Evolutionary conservation across 2,797 vertebrate genomes (phyloP), one percentile per base, ranked within the genome.

Genomic region (Myripristis murdjan): DNA sequence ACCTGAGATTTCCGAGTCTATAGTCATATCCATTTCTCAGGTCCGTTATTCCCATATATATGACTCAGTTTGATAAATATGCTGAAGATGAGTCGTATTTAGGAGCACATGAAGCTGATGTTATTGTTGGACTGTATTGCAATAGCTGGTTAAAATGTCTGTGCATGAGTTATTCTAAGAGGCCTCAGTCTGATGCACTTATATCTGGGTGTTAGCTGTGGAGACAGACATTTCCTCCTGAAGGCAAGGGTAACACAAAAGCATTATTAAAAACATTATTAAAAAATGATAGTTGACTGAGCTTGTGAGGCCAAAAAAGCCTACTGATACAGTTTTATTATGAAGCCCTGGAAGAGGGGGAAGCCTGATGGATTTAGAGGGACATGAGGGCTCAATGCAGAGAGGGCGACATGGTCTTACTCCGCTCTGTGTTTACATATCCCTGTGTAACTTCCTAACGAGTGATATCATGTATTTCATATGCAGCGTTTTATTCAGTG

Each of bases 251-350:
- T 60, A 65, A 35, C 59, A 66, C 18, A 43, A 47, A 76, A 56
- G 66, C 54, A 51, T 20, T n/a, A n/a, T n/a, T n/a, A n/a, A n/a
- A 71, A 22, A 70, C 33, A 33, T 82, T 53, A 67, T 89, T 63
- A 60, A 65, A 75, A 73, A 43, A 77, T 41, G 1, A 60, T 68
- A 37, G 18, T 61, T 64, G 51, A 48, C 51, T 66, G 9, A 53
- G 65, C 64, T 53, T 74, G 10, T 33, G 37, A 52, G 54, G 23
- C 44, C 33, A 44, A 55, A 35, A 49, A 53, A 35, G 7, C 24
- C 28, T 64, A 79, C 73, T 84, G 24, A 61, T 72, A 35, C 55
- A 11, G 48, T 57, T 58, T 49, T 28, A 54, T 70, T 62, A 66
- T 68, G 16, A 59, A 28, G 43, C 57, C 48, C 39, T 49, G 67